Percentiles rank a stretch among this genome's conserved stretches.
These are phyloP conservation scores for Plumapathes pennacea DNA, from an alignment of 92 coral and sea anemone species.

Conservation along the genomic window DNA sequence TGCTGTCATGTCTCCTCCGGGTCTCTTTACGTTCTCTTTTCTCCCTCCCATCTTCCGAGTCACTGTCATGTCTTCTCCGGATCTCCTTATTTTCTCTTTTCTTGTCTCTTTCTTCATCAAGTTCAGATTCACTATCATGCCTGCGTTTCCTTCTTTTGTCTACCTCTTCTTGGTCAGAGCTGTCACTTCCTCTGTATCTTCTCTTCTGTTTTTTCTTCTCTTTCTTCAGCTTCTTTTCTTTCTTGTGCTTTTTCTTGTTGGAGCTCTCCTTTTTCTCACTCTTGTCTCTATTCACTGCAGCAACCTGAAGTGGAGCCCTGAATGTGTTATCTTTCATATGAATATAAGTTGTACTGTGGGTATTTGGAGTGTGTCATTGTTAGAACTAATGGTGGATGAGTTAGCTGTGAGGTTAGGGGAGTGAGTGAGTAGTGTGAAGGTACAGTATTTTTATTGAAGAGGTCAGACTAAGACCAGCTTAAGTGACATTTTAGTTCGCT, in stretches of 20 bases:
- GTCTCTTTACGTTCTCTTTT: not conserved
- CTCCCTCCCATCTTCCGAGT: constrained; percentile 8
- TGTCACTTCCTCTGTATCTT: constrained; percentile 27
- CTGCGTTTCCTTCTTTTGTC: constrained; percentile 14
- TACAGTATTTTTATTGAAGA: too few species aligned
- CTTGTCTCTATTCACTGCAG: too few species aligned
- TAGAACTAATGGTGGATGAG: too few species aligned
- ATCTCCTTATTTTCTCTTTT: not conserved
- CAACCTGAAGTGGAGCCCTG: too few species aligned
- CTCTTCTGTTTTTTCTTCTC: constrained; percentile 25
- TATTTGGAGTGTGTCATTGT: too few species aligned
- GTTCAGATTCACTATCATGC: constrained; percentile 18
- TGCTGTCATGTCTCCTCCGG: too few species aligned
- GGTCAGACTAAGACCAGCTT: too few species aligned
- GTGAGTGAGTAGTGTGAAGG: too few species aligned
- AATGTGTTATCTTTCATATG: too few species aligned
- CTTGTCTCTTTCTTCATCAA: constrained; percentile 4
- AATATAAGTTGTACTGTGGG: too few species aligned
- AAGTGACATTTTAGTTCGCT: too few species aligned
- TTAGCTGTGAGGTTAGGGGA: too few species aligned
- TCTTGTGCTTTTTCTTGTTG: constrained; percentile 56
- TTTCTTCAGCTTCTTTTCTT: constrained; percentile 57
- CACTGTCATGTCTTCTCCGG: not conserved
- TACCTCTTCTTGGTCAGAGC: not conserved
- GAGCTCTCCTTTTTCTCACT: constrained; percentile 29